phyloP scores from a whole-genome alignment of 2,888 invertebrate species.

The Seira musarum region DNA sequence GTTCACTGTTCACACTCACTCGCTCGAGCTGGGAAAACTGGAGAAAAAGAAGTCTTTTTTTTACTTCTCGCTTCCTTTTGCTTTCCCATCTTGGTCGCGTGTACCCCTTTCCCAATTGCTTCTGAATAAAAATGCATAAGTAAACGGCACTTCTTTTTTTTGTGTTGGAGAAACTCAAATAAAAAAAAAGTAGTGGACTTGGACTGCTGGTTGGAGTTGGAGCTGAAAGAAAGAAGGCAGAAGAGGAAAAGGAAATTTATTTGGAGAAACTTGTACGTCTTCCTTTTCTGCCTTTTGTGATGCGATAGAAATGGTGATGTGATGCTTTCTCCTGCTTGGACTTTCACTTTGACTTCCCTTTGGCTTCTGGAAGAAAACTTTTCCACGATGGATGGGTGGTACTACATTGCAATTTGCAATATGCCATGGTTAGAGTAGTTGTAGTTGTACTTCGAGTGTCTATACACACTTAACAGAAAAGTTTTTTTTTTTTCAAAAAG shows the following conservation, averaged over 20 bases:
- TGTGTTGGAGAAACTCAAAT: neutral
- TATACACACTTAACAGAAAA: no score
- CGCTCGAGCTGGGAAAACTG: neutral
- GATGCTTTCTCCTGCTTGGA: neutral
- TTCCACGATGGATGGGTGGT: no score
- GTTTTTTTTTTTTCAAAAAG: no score
- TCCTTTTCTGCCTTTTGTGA: neutral
- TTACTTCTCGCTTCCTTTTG: neutral
- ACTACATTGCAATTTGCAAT: no score
- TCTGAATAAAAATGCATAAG: neutral
- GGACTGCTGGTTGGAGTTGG: no score
- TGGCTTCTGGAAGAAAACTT: no score
- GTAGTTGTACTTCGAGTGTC: no score
- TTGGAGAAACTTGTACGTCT: slow-evolving; percentile 14
- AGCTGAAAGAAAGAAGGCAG: neutral
- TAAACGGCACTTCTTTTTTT: no score
- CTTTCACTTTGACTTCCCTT: no score
- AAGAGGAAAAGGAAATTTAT: slow-evolving; percentile 7
- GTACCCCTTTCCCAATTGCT: neutral
- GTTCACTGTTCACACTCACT: slow-evolving; percentile 11
- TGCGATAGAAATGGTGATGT: neutral
- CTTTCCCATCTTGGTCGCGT: neutral
- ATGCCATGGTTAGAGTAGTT: no score
- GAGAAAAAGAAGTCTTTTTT: neutral
- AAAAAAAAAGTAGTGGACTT: neutral